Percentiles rank a stretch among this genome's conserved stretches.
Evolutionary conservation across 2,113 vertebrate species (phyloP).

Genomic region (Burhinus bistriatus): DNA sequence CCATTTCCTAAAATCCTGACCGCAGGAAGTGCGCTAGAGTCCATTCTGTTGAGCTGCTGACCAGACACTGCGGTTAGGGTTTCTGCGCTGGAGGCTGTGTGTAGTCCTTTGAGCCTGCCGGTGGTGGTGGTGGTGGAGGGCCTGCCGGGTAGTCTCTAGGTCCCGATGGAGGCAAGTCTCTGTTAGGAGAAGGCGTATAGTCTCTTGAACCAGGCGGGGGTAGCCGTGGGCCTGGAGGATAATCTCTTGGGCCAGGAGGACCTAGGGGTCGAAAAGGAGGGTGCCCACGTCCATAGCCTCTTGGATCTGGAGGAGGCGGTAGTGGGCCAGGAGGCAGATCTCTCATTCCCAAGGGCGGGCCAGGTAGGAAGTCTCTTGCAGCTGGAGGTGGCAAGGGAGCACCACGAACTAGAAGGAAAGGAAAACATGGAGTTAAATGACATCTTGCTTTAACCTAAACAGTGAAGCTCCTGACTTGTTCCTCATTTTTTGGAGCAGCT

Average conservation of each 20-base stretch:
- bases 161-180: slow-evolving; percentile 69
- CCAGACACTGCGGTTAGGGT: neutral
- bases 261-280: slow-evolving; percentile 59
- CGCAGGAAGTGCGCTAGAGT: neutral
- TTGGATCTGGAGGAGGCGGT: slow-evolving; percentile 46
- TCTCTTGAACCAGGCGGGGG: slow-evolving; percentile 68
- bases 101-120: slow-evolving; percentile 26
- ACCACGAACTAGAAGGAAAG: slow-evolving; percentile 60
- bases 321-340: slow-evolving; percentile 75
- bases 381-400: slow-evolving; percentile 62
- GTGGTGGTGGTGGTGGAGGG: neutral
- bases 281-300: slow-evolving; percentile 71
- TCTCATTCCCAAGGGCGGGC: slow-evolving; percentile 59
- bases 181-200: slow-evolving; percentile 57
- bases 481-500: neutral
- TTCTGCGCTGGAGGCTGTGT: slow-evolving; percentile 59
- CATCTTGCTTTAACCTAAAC: neutral
- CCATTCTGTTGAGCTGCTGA: neutral
- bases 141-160: slow-evolving; percentile 43
- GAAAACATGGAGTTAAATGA: neutral
- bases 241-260: slow-evolving; percentile 67
- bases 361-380: slow-evolving; percentile 72
- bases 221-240: slow-evolving; percentile 67
- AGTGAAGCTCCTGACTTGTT: neutral
- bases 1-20: slow-evolving; percentile 23